phyloP scores from a whole-genome alignment of 2,888 invertebrate species.

The Epinotia brunnichana region DNA sequence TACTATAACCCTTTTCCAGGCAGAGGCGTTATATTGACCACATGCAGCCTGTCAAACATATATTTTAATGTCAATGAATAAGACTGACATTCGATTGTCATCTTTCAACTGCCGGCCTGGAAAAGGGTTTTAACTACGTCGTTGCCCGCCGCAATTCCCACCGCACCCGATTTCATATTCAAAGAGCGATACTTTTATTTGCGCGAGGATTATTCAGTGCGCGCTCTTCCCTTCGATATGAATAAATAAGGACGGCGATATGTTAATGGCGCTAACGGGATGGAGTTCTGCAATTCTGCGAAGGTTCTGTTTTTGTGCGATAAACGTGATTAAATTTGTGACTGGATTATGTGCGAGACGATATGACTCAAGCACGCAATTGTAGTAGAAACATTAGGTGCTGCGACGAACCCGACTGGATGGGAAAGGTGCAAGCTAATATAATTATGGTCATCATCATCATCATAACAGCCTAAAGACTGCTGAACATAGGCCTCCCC shows the following conservation, averaged over 20 bases:
- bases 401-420: too few species aligned
- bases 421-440: neutral
- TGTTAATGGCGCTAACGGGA: slow-evolving; percentile 31
- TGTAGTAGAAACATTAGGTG: neutral
- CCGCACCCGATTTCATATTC: slow-evolving; percentile 44
- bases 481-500: too few species aligned
- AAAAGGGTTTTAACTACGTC: too few species aligned
- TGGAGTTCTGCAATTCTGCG: slow-evolving; percentile 1
- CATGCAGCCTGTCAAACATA: too few species aligned
- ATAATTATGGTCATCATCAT: neutral
- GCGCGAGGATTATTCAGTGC: slow-evolving; percentile 48
- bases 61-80: too few species aligned
- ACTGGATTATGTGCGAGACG: neutral
- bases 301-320: slow-evolving; percentile 11
- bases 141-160: slow-evolving; percentile 16
- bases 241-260: slow-evolving; percentile 47
- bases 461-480: too few species aligned
- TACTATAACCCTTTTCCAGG: too few species aligned
- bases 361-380: neutral
- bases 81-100: too few species aligned
- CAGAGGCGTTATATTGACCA: too few species aligned
- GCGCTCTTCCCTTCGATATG: slow-evolving; percentile 43
- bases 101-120: too few species aligned
- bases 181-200: slow-evolving; percentile 49
- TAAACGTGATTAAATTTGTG: slow-evolving; percentile 16